Conservation (phyloP, 1,140 invertebrate species). For the Augochlora pura region DNA sequence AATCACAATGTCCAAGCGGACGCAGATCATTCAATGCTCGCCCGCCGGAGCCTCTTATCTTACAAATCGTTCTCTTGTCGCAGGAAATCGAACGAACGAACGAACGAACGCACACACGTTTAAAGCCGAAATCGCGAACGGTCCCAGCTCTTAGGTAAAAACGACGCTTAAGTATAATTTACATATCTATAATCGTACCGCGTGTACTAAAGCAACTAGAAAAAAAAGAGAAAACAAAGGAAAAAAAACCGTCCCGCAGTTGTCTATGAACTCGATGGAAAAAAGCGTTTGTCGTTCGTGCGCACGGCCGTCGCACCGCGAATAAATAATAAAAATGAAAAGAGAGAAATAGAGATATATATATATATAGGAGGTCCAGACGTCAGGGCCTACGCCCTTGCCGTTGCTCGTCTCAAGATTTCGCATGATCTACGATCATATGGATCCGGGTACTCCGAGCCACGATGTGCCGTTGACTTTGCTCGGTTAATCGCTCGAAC, state of each 20-base stretch:
- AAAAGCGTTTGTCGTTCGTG: constrained; percentile 20
- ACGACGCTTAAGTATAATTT: constrained; percentile 50
- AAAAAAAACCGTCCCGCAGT: constrained; percentile 56
- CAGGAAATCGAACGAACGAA: constrained; percentile 14
- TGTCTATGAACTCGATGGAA: constrained; percentile 40
- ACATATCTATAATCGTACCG: constrained; percentile 38
- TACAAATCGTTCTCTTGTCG: constrained; percentile 49
- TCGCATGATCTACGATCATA: background rate
- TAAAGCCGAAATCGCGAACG: constrained; percentile 19
- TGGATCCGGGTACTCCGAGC: constrained; percentile 11
- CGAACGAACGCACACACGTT: constrained; percentile 33
- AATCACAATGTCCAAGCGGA: background rate
- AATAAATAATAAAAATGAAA: constrained; percentile 41
- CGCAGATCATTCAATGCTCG: constrained; percentile 4
- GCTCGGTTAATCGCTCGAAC: constrained; percentile 48
- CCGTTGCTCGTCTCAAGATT: constrained; percentile 16
- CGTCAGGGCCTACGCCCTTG: background rate
- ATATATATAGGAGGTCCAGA: too few species aligned
- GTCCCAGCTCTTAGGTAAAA: constrained; percentile 30
- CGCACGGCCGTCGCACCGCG: constrained; percentile 32
- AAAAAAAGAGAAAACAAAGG: constrained; percentile 32
- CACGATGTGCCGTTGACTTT: constrained; percentile 13
- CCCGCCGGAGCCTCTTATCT: constrained; percentile 38
- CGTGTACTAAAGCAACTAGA: constrained; percentile 23
- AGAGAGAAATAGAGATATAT: background rate